Percentiles rank a stretch among this genome's conserved stretches.
Evolutionary conservation across 1,140 invertebrate species (phyloP).

Genomic region (Odontomachus brunneus): DNA sequence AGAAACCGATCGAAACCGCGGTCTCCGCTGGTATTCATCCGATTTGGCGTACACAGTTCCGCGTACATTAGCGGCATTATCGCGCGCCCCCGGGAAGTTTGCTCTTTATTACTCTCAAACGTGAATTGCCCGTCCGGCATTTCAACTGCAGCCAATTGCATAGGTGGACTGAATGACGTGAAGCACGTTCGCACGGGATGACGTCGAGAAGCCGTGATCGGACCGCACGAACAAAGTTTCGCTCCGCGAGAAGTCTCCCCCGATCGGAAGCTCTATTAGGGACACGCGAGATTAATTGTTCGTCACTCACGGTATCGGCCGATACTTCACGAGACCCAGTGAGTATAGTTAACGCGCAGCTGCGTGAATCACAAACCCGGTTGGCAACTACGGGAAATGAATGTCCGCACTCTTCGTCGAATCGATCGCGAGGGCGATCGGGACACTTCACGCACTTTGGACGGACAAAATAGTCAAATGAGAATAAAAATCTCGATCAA

Average conservation of each 20-base stretch:
- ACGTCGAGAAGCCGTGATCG: conserved; percentile 68
- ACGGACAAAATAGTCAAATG: no score
- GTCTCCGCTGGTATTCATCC: conserved; percentile 17
- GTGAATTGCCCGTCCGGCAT: conserved; percentile 52
- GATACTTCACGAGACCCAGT: conserved; percentile 35
- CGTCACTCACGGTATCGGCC: conserved; percentile 20
- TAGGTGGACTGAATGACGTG: conserved; percentile 54
- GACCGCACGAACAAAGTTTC: conserved; percentile 56
- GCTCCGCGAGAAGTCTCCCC: conserved; percentile 33
- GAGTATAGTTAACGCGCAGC: neutral
- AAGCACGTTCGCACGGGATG: conserved; percentile 56
- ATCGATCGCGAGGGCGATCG: neutral
- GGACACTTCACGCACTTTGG: neutral
- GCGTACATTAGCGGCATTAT: conserved; percentile 49
- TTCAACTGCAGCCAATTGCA: conserved; percentile 56
- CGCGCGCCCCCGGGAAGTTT: conserved; percentile 25
- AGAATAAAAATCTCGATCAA: no score
- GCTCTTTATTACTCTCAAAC: conserved; percentile 41
- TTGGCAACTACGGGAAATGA: conserved; percentile 22
- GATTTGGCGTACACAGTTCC: conserved; percentile 10
- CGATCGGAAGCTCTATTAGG: conserved; percentile 60
- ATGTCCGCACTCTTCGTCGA: neutral
- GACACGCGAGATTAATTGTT: conserved; percentile 68
- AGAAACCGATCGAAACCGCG: conserved; percentile 31
- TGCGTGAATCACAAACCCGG: conserved; percentile 20